Base-by-base conservation (phyloP, 2,113 vertebrate genomes). In the Xiphias gladius region DNA sequence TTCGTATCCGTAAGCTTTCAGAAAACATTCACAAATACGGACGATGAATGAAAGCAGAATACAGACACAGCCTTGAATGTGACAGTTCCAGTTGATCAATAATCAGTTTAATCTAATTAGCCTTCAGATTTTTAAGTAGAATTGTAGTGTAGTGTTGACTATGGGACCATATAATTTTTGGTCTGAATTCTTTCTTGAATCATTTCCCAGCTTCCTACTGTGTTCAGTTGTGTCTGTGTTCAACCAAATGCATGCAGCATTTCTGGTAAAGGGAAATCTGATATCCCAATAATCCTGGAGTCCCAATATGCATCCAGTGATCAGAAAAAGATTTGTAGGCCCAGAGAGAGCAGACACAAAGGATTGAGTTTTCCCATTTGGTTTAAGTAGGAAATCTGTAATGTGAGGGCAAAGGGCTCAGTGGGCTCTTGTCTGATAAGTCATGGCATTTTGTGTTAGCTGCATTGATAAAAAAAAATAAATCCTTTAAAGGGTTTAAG, bases 381-480 rank as follows among this genome's bases (percentile, higher is more conserved):
- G 78, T 86, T 73, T 72, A 54, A 12, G 75, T 81, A 76, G 88
- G 86, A 92, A 89, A 91, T 93, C 88, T 91, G 92, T 90, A 91
- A 92, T 92, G 89, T 77, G 86, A 87, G 90, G 92, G 83, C 93
- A 92, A 75, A 92, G 87, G 84, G 76, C 87, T 82, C 73, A 30
- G 65, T 61, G 77, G 88, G 76, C 84, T 79, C 84, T 84, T 83
- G 87, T 85, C 86, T 90, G 89, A 89, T 92, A 88, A 92, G 87
- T 87, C 79, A 11, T 32, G 59, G 61, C 74, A 28, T 79, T 91
- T 41, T 83, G 69, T 83, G 84, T 86, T 86, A 63, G 90, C 74
- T 89, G 85, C 80, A 90, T 86, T 83, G 92, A 91, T 88, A 75
- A 87, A 88, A 74, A 73, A 88, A 89, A 91, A 83, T 81, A 89